Conservation (phyloP, 2,113 vertebrate genomes). For the Corapipo altera region DNA sequence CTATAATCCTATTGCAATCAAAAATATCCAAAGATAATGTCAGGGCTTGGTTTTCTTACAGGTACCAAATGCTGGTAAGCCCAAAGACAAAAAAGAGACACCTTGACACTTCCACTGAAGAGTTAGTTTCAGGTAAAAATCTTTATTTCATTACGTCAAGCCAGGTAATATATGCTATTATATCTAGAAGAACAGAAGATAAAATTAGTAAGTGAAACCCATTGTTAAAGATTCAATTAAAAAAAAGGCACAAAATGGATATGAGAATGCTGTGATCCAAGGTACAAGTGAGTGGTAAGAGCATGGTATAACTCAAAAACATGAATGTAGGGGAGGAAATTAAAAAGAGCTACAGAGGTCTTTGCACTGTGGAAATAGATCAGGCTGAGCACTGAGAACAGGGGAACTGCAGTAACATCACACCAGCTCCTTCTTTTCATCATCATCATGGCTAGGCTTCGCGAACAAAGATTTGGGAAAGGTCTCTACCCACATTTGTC, state of each 20-base stretch:
- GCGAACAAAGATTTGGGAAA: too few relatives aligned
- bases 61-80: neutral
- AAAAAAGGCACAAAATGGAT: neutral
- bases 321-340: neutral
- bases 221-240: neutral
- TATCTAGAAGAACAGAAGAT: neutral
- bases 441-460: too few relatives aligned
- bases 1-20: neutral
- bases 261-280: neutral
- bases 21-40: neutral
- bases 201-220: slow-evolving; percentile 19
- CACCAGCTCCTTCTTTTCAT: neutral
- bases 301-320: neutral
- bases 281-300: neutral
- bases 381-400: neutral
- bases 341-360: neutral
- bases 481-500: too few relatives aligned
- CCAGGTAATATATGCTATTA: neutral
- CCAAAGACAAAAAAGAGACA: neutral
- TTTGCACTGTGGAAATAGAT: neutral
- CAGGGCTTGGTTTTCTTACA: neutral
- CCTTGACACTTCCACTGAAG: neutral
- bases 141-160: neutral
- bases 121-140: neutral
- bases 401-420: neutral